Base-by-base conservation (phyloP, 2,797 vertebrate genomes). In the Gambusia yucatana region DNA sequence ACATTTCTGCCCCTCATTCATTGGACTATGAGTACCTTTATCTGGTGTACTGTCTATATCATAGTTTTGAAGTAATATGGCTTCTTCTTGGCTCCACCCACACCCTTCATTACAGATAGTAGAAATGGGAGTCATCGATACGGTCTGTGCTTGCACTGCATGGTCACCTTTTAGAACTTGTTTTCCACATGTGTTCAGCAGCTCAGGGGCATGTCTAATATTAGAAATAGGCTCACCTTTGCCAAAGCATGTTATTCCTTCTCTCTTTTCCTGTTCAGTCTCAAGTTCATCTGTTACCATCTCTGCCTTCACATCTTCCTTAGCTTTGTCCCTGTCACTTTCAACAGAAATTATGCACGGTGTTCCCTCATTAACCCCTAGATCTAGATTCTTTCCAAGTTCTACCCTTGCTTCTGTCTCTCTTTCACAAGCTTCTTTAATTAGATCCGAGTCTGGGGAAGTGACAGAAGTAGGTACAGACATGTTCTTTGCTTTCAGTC, bases 401-500 rank as follows among this genome's bases (percentile, higher is more conserved):
- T 85, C 65, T 5, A 75, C 20, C 41, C 1, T 46, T 36, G 28
- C 41, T 20, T 74, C 78, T 0, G 28, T 73, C 85, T 90, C 91
- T 82, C 10, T 78, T 80, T 85, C 81, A 63, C 76, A 71, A 44
- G 92, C 85, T 14, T 78, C 77, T 80, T 84, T 87, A n/a, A 87
- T 44, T 44, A 77, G 50, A 22, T 83, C 52, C 72, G 87, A 90
- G 65, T 92, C 92, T n/a, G 73, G 74, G 22, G 73, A 78, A 69
- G 75, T 89, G 78, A 74, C 79, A 20, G 82, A 79, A 82, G 89
- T 89, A 41, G 71, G 65, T 52, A 76, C 22, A 72, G 87, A 76
- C 80, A 89, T 84, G 75, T 88, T 82, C 86, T 33, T 69, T 82
- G 89, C 76, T 85, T 94, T 96, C 81, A 91, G 65, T 86, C 50